Percentiles rank a stretch among this genome's conserved stretches.
Evolutionary conservation across 2,888 invertebrate genomes (phyloP).

Genomic region (Cerastoderma edule): DNA sequence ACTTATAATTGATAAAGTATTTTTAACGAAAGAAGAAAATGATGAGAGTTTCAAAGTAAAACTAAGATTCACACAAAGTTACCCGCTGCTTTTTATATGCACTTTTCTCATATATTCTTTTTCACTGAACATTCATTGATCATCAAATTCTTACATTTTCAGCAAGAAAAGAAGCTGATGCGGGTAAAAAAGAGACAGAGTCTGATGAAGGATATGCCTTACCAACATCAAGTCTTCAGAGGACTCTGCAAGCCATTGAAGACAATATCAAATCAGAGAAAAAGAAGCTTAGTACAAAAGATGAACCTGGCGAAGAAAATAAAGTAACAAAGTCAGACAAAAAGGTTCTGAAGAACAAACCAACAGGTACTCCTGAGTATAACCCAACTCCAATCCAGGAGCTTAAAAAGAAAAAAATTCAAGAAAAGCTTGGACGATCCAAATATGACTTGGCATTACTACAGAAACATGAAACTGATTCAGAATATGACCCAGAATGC

Average conservation of each 20-base stretch:
- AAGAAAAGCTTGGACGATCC: slow-evolving; percentile 38
- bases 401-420: slow-evolving; percentile 55
- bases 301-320: not conserved
- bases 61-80: too few species aligned
- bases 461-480: slow-evolving; percentile 51
- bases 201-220: slow-evolving; percentile 34
- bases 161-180: slow-evolving; percentile 44
- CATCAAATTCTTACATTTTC: too few species aligned
- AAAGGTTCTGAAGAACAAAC: slow-evolving; percentile 36
- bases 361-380: slow-evolving; percentile 69
- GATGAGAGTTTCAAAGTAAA: too few species aligned
- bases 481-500: slow-evolving; percentile 78
- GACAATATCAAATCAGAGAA: slow-evolving; percentile 54
- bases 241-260: slow-evolving; percentile 54
- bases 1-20: too few species aligned
- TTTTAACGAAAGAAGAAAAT: too few species aligned
- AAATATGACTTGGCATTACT: slow-evolving; percentile 55
- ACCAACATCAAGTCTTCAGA: slow-evolving; percentile 50
- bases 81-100: not conserved
- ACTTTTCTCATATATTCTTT: too few species aligned
- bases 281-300: slow-evolving; percentile 37
- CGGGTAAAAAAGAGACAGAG: slow-evolving; percentile 1
- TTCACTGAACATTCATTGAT: too few species aligned
- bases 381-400: slow-evolving; percentile 75
- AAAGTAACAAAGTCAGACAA: slow-evolving; percentile 11